Evolutionary conservation across 2,797 vertebrate species (phyloP).

Genomic region (Zenarchopterus dispar): DNA sequence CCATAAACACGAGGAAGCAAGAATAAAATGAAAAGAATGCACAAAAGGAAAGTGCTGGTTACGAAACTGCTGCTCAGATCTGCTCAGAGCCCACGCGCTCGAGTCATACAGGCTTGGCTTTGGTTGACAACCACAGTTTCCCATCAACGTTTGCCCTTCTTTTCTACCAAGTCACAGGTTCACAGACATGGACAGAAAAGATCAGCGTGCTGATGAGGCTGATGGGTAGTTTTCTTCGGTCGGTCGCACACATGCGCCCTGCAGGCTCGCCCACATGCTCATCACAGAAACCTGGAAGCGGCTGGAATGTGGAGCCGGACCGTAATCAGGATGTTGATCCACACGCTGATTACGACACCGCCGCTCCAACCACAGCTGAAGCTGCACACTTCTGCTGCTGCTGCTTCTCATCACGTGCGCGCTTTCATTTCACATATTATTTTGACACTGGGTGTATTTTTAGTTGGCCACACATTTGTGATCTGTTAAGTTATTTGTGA

Average conservation of each 20-base stretch:
- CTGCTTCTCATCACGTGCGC: neutral
- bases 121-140: neutral
- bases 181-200: neutral
- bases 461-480: neutral
- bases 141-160: neutral
- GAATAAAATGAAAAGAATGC: neutral
- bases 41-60: neutral
- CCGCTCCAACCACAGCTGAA: conserved; percentile 11
- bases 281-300: conserved; percentile 49
- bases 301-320: conserved; percentile 52
- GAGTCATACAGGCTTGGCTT: neutral
- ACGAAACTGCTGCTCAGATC: too few relatives aligned
- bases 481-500: neutral
- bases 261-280: conserved; percentile 52
- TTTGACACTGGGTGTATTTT: neutral
- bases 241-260: conserved; percentile 13
- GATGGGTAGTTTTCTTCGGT: conserved; percentile 2
- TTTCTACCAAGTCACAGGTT: neutral
- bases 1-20: neutral
- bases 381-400: neutral
- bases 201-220: neutral
- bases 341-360: conserved; percentile 52
- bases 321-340: conserved; percentile 61
- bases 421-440: neutral
- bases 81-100: too few relatives aligned